Percentiles rank a stretch among this genome's conserved stretches.
Evolutionary conservation across 2,888 invertebrate species (phyloP).

Genomic region (Acanthacorydalis orientalis): DNA sequence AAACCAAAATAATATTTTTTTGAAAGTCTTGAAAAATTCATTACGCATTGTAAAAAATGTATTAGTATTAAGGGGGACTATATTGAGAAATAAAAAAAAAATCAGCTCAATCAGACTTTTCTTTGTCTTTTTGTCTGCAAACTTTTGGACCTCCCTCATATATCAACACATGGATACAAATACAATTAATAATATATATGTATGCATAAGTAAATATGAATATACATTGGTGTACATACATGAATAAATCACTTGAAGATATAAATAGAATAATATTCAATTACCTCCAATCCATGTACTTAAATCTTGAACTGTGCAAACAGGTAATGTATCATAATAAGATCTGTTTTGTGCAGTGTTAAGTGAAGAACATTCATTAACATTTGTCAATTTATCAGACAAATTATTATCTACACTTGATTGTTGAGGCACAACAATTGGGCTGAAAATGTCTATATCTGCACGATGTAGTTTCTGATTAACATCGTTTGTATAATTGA

Average conservation of each 20-base stretch:
- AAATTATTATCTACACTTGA: conserved; percentile 26
- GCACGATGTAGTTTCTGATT: conserved; percentile 1
- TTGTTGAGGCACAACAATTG: conserved; percentile 29
- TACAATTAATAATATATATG: too few relatives aligned
- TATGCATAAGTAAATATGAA: too few relatives aligned
- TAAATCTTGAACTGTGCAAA: conserved; percentile 40
- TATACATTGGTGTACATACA: too few relatives aligned
- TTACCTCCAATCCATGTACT: conserved; percentile 50
- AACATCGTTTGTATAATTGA: conserved; percentile 13
- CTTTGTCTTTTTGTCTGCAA: too few relatives aligned
- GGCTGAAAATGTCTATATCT: conserved; percentile 35
- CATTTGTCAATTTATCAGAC: conserved; percentile 24
- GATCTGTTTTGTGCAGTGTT: conserved; percentile 9
- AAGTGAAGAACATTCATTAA: conserved; percentile 27
- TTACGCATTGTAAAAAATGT: too few relatives aligned
- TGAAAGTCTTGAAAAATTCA: too few relatives aligned
- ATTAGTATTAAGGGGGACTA: too few relatives aligned
- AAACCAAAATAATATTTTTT: too few relatives aligned
- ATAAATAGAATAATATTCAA: conserved; percentile 13
- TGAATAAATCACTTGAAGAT: conserved; percentile 1
- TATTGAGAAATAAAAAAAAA: too few relatives aligned
- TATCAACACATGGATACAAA: too few relatives aligned
- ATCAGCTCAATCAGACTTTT: too few relatives aligned
- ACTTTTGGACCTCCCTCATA: too few relatives aligned
- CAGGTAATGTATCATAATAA: conserved; percentile 18